Percentiles rank a stretch among this genome's conserved stretches.
Conservation (phyloP, 2,888 invertebrate species). For the Calliopum simillimum region DNA sequence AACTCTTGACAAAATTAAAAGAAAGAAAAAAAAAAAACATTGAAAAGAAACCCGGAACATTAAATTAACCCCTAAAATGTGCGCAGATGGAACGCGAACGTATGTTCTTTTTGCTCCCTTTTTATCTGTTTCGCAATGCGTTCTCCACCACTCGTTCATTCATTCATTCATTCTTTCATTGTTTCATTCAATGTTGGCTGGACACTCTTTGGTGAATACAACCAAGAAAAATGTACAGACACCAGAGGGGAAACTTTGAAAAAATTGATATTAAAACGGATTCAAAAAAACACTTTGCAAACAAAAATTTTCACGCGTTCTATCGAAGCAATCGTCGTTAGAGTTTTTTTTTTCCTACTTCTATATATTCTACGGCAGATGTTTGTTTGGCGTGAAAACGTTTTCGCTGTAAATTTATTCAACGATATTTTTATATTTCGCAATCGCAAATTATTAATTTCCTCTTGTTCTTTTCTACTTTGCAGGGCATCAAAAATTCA, state of each 20-base stretch:
- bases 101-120: neutral
- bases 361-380: conserved; percentile 33
- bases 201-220: neutral
- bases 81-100: neutral
- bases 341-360: conserved; percentile 23
- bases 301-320: conserved; percentile 17
- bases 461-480: conserved; percentile 41
- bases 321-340: conserved; percentile 25
- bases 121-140: neutral
- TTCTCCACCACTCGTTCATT: neutral
- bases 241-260: neutral
- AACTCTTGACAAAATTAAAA: neutral
- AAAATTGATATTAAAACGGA: conserved; percentile 4
- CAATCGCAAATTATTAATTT: neutral
- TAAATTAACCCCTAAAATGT: conserved; percentile 11
- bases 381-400: conserved; percentile 31
- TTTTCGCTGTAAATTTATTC: conserved; percentile 8
- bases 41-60: neutral
- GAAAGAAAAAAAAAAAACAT: neutral
- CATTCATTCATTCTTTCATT: neutral
- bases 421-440: neutral
- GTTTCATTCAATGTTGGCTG: too few relatives aligned
- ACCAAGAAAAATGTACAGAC: neutral
- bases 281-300: conserved; percentile 34
- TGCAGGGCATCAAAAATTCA: conserved; percentile 57